Evolutionary conservation across 2,797 vertebrate species (phyloP).

Genomic region (Enteromius afrohamiltoni): DNA sequence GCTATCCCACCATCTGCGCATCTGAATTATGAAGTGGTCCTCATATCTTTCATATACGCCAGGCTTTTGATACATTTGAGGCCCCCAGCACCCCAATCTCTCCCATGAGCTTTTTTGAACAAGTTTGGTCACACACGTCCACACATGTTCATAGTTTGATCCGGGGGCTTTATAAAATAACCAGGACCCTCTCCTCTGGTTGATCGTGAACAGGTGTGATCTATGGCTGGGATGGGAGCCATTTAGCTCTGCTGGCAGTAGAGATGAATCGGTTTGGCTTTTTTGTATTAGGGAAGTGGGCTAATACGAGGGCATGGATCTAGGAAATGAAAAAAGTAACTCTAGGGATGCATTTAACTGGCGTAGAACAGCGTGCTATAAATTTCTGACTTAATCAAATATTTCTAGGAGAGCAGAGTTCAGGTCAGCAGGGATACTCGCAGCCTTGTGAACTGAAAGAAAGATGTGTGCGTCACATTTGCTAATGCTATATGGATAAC

Average conservation of each 20-base stretch:
- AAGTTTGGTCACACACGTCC: conserved; percentile 53
- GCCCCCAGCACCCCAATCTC: conserved; percentile 71
- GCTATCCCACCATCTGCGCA: conserved; percentile 37
- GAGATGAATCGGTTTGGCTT: conserved; percentile 66
- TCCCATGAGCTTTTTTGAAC: conserved; percentile 79
- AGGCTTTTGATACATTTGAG: conserved; percentile 75
- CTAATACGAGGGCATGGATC: conserved; percentile 63
- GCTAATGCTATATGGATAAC: conserved; percentile 51
- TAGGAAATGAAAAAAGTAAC: conserved; percentile 61
- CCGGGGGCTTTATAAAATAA: conserved; percentile 45
- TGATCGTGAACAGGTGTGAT: conserved; percentile 49
- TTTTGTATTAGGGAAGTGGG: conserved; percentile 74
- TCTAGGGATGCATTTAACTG: conserved; percentile 65
- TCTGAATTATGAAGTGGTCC: conserved; percentile 41
- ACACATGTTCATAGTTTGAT: conserved; percentile 26
- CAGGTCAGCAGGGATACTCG: conserved; percentile 43
- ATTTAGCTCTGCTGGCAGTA: conserved; percentile 53
- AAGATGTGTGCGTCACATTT: conserved; percentile 28
- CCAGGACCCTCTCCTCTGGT: conserved; percentile 25
- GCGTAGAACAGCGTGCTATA: conserved; percentile 58
- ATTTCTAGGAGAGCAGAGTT: conserved; percentile 57
- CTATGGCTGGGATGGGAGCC: conserved; percentile 53
- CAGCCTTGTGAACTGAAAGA: conserved; percentile 12
- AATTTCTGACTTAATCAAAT: conserved; percentile 67
- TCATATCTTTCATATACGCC: conserved; percentile 65